These are phyloP conservation scores for Abrostola tripartita DNA, from an alignment of 2,888 invertebrate genomes.

Conservation along the genomic window DNA sequence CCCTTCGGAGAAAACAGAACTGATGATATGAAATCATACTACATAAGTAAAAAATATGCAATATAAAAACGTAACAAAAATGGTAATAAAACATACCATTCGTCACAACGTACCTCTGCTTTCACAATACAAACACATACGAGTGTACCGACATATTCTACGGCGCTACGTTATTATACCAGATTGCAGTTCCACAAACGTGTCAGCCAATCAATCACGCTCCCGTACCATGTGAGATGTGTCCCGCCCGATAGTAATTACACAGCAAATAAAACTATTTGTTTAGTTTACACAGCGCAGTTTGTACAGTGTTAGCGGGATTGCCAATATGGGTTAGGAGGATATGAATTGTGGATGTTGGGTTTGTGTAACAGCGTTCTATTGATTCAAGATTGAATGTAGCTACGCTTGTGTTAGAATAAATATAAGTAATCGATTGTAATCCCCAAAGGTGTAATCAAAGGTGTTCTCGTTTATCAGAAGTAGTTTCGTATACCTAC, in stretches of 20 bases:
- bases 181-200: constrained; percentile 47
- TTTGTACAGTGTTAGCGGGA: constrained; percentile 40
- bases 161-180: constrained; percentile 18
- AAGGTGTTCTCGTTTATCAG: no score
- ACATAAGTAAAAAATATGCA: neutral
- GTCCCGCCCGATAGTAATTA: constrained; percentile 41
- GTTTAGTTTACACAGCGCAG: constrained; percentile 33
- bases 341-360: constrained; percentile 17
- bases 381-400: neutral
- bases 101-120: constrained; percentile 1
- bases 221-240: constrained; percentile 25
- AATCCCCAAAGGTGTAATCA: no score
- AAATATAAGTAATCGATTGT: no score
- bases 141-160: constrained; percentile 6
- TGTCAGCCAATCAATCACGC: constrained; percentile 51
- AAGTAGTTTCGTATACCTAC: no score
- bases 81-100: neutral
- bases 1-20: no score
- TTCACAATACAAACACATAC: neutral
- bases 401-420: no score
- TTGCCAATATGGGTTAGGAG: constrained; percentile 14
- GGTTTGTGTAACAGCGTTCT: constrained; percentile 2
- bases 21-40: no score
- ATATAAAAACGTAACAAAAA: neutral
- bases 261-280: constrained; percentile 47